Evolutionary conservation across 2,113 vertebrate genomes (phyloP).

Genomic region (Salvelinus fontinalis): DNA sequence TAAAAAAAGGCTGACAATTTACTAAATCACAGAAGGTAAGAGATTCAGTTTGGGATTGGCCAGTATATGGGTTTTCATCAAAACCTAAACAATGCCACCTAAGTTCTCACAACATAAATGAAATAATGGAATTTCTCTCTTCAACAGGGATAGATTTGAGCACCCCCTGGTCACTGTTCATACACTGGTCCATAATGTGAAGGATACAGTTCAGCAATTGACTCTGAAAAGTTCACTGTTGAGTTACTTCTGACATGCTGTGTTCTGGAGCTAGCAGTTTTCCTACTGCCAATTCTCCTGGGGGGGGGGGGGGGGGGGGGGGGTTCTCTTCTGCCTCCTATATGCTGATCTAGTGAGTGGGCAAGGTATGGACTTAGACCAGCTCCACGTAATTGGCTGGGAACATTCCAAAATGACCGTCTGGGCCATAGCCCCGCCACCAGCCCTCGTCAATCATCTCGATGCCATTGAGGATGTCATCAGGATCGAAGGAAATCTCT

Average conservation of each 20-base stretch:
- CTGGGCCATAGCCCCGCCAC: slow-evolving; percentile 88
- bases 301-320: neutral
- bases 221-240: slow-evolving; percentile 18
- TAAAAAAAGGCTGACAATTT: slow-evolving; percentile 32
- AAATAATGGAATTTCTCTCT: slow-evolving; percentile 36
- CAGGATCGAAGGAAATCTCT: slow-evolving; percentile 95
- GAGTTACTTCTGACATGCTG: slow-evolving; percentile 25
- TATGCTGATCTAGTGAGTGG: slow-evolving; percentile 12
- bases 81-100: slow-evolving; percentile 42
- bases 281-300: slow-evolving; percentile 31
- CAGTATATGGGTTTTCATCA: slow-evolving; percentile 25
- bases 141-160: slow-evolving; percentile 35
- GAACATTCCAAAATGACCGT: slow-evolving; percentile 94
- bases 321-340: neutral
- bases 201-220: slow-evolving; percentile 13
- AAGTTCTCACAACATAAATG: slow-evolving; percentile 45
- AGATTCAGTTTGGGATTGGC: slow-evolving; percentile 15
- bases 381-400: slow-evolving; percentile 95
- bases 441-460: slow-evolving; percentile 98
- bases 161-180: slow-evolving; percentile 38
- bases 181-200: slow-evolving; percentile 44
- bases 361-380: slow-evolving; percentile 40
- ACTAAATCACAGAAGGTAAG: slow-evolving; percentile 55
- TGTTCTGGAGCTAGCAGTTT: slow-evolving; percentile 14
- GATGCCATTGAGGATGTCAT: slow-evolving; percentile 91